Base-by-base conservation (phyloP, 2,888 invertebrate genomes). In the Dinocampus coccinellae region DNA sequence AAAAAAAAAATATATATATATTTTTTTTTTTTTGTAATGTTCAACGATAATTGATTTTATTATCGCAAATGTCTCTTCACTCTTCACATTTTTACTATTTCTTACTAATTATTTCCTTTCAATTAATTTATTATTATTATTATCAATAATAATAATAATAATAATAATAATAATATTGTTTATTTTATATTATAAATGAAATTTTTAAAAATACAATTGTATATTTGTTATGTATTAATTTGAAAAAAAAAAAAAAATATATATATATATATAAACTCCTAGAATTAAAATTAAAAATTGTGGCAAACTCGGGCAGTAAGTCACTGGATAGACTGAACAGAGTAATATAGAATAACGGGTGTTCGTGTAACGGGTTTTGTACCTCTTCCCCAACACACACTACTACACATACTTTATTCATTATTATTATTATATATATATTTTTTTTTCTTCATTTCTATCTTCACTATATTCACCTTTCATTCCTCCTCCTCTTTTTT, bases 321-420 rank as follows among this genome's bases (percentile, higher is more conserved):
- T 70, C 67, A 53, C 39, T 36, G 53, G 55, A 55, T 62, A 61
- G 58, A 29, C 47, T 20, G 3, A 53, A 52, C 34, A 34, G 24
- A 16, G 42, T 33, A 42, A 57, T 64, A 70, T n/a, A 75, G 75
- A 73, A 76, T 84, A 84, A 84, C 84, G 84, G 84, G 78, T 83
- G 81, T 80, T 79, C 76, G 72, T 78, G 82, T 83, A 86, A 85
- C 84, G 86, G 84, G 83, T 84, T 83, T 84, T 84, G 76, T 62
- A 29, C 69, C 67, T 68, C 73, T 80, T 79, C 80, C 77, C 80
- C 78, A 73, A 24, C 7, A 39, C 13, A n/a, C n/a, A n/a, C n/a
- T n/a, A 13, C 33, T 29, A 29, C 11, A 64, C 34, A 33, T 52
- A 53, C 64, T n/a, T 39, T 11, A 39, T 39, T n/a, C n/a, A 57